Conservation (phyloP, 2,113 vertebrate genomes). For the Aviceda subcristata region DNA sequence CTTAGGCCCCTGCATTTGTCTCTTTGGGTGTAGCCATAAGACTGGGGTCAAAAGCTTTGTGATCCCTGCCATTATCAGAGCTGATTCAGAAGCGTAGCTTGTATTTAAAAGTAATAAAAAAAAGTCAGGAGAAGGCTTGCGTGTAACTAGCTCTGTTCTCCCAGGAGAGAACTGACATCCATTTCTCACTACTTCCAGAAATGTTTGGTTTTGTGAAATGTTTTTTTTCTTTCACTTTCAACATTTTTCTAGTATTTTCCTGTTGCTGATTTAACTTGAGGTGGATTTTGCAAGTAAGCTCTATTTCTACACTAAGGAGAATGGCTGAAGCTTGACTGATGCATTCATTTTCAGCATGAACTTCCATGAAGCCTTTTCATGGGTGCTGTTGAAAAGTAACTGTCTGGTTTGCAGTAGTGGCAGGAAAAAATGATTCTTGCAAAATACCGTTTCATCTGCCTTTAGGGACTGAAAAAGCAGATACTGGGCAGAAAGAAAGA, state of each 20-base stretch:
- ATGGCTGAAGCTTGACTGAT: not conserved
- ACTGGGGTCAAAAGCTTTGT: not conserved
- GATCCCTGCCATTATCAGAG: not conserved
- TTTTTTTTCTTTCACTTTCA: not conserved
- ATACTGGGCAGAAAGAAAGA: not conserved
- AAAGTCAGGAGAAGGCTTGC: not conserved
- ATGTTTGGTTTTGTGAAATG: not conserved
- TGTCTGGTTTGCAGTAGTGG: not conserved
- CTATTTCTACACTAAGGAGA: not conserved
- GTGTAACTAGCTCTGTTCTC: not conserved
- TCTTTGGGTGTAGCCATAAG: not conserved
- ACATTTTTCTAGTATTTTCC: not conserved
- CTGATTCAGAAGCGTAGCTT: not conserved
- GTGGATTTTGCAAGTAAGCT: not conserved
- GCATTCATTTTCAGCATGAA: not conserved
- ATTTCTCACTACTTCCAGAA: not conserved
- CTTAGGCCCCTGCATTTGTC: not conserved
- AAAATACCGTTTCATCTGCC: not conserved
- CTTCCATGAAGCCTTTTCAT: not conserved
- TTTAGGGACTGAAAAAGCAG: not conserved
- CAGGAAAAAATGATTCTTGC: not conserved
- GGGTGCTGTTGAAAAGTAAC: not conserved
- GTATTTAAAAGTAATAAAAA: not conserved
- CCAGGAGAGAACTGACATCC: not conserved
- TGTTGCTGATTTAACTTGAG: not conserved